A percentile compares a stretch with the other conserved stretches of the same genome.
Conservation (phyloP, 30 jellyfish, hydroid and myxozoan species). For the Pseudorhiza aurosa region DNA sequence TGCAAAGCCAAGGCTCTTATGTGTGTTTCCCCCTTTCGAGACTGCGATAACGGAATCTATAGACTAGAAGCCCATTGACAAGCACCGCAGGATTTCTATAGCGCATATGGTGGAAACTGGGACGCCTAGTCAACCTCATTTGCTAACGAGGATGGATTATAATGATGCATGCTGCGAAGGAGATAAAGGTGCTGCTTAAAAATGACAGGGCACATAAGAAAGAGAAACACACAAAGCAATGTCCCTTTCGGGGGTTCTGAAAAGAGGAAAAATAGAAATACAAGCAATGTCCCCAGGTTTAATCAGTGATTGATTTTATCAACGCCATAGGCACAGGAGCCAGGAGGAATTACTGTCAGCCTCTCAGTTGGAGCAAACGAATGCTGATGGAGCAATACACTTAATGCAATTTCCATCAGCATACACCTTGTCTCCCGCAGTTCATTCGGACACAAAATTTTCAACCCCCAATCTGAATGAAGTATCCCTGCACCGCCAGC, state of each 20-base stretch:
- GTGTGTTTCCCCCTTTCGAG: conserved; percentile 24
- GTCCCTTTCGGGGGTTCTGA: not conserved
- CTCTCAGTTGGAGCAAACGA: too few species aligned
- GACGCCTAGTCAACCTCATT: conserved; percentile 7
- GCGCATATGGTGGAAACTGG: conserved; percentile 39
- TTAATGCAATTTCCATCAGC: too few species aligned
- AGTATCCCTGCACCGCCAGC: too few species aligned
- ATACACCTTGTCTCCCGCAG: too few species aligned
- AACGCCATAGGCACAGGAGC: too few species aligned
- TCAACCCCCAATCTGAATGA: too few species aligned
- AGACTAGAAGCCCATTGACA: conserved; percentile 48
- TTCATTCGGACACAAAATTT: too few species aligned
- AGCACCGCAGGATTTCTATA: conserved; percentile 42
- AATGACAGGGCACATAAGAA: not conserved
- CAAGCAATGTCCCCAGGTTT: too few species aligned
- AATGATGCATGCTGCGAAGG: conserved; percentile 2
- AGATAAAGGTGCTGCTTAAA: not conserved
- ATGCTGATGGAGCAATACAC: too few species aligned
- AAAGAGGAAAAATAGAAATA: not conserved
- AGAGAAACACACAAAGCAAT: not conserved
- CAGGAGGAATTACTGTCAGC: too few species aligned
- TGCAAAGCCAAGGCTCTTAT: not conserved
- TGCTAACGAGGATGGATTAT: not conserved
- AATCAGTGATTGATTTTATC: too few species aligned
- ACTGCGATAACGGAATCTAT: conserved; percentile 39